A percentile compares a stretch with the other conserved stretches of the same genome.
Evolutionary conservation across 1,140 invertebrate genomes (phyloP).

Genomic region (Amphibalanus amphitrite): DNA sequence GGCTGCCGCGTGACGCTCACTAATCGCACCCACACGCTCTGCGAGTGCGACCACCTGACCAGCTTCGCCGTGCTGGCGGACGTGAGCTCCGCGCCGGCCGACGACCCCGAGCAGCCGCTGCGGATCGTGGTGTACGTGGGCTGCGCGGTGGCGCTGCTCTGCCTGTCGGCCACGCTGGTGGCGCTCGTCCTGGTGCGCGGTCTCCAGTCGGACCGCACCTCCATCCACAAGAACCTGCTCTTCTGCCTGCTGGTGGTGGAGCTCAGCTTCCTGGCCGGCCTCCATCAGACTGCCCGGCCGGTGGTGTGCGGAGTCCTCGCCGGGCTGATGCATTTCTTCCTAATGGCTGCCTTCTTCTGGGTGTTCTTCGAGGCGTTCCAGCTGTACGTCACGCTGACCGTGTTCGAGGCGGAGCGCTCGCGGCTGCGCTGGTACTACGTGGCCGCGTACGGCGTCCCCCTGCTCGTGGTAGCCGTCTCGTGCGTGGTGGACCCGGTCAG

Average conservation of each 20-base stretch:
- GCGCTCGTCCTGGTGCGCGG: slow-evolving; percentile 66
- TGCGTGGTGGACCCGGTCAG: slow-evolving; percentile 58
- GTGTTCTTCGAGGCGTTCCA: slow-evolving; percentile 93
- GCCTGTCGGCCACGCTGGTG: slow-evolving; percentile 60
- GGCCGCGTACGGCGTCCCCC: slow-evolving; percentile 59
- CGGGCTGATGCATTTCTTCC: slow-evolving; percentile 81
- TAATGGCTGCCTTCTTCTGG: slow-evolving; percentile 88
- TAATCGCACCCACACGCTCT: slow-evolving; percentile 75
- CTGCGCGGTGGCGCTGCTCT: slow-evolving; percentile 66
- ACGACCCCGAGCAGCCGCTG: slow-evolving; percentile 36
- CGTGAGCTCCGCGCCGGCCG: slow-evolving; percentile 41
- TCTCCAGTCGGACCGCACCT: slow-evolving; percentile 61
- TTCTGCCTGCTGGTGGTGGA: slow-evolving; percentile 79
- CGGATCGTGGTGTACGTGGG: slow-evolving; percentile 68
- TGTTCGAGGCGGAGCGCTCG: slow-evolving; percentile 75
- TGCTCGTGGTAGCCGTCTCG: slow-evolving; percentile 55
- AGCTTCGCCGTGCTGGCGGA: slow-evolving; percentile 94
- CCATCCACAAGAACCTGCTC: slow-evolving; percentile 89
- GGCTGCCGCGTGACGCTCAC: slow-evolving; percentile 65
- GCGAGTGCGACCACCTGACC: slow-evolving; percentile 84
- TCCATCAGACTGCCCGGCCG: slow-evolving; percentile 65
- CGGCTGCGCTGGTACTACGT: slow-evolving; percentile 55
- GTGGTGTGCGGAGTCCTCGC: slow-evolving; percentile 79
- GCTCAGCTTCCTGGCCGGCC: slow-evolving; percentile 76
- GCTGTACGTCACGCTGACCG: slow-evolving; percentile 82